phyloP scores from a whole-genome alignment of 2,797 vertebrate genomes.

The Sebastes taczanowskii region DNA sequence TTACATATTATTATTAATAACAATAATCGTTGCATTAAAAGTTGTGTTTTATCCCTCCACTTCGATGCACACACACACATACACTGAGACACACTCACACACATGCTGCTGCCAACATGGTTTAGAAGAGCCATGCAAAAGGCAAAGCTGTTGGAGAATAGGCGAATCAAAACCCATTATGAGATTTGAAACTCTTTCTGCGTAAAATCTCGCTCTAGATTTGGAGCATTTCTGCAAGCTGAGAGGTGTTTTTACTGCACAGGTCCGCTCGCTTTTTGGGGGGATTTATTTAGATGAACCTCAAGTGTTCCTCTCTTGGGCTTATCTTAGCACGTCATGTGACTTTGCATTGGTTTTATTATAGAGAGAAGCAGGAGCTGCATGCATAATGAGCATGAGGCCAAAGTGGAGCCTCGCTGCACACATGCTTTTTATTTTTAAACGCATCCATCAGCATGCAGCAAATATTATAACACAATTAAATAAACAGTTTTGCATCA shows the following conservation, averaged over 20 bases:
- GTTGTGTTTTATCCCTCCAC: conserved; percentile 14
- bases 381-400: conserved; percentile 36
- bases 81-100: background rate
- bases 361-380: conserved; percentile 21
- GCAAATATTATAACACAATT: background rate
- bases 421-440: background rate
- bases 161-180: conserved; percentile 70
- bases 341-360: conserved; percentile 30
- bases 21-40: background rate
- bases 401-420: conserved; percentile 7
- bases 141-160: conserved; percentile 65
- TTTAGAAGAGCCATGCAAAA: conserved; percentile 58
- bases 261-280: background rate
- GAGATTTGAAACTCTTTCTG: conserved; percentile 65
- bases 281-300: conserved; percentile 14
- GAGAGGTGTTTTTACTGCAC: background rate
- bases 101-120: conserved; percentile 55
- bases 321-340: conserved; percentile 47
- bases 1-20: background rate
- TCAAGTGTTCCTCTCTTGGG: conserved; percentile 15
- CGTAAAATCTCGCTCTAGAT: conserved; percentile 38
- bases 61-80: background rate
- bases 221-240: conserved; percentile 30
- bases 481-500: background rate
- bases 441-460: background rate